Conservation (phyloP, 2,797 vertebrate genomes). For the Ceryle rudis region DNA sequence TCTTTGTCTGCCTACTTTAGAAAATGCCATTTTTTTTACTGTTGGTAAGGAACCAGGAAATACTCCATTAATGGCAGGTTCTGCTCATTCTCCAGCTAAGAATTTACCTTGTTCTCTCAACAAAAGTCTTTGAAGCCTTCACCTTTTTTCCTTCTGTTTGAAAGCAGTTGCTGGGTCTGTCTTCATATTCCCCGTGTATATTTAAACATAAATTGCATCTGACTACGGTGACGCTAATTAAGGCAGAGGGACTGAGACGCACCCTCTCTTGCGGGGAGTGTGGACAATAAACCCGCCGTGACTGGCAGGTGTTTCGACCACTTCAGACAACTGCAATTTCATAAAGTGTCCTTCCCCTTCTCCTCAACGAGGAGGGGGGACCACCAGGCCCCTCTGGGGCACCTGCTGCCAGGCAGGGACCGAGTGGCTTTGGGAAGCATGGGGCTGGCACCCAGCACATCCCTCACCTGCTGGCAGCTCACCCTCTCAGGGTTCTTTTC, state of each 20-base stretch:
- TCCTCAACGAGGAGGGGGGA: conserved; percentile 6
- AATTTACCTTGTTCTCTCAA: not conserved
- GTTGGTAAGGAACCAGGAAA: not conserved
- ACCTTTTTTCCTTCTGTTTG: conserved; percentile 55
- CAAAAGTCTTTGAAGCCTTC: conserved; percentile 46
- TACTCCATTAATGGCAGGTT: not conserved
- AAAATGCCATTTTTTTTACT: not conserved
- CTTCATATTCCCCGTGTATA: conserved; percentile 63
- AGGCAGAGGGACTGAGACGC: conserved; percentile 65
- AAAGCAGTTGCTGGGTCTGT: conserved; percentile 55
- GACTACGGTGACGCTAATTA: conserved; percentile 77
- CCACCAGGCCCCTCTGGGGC: not conserved
- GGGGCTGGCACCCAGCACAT: rapidly evolving
- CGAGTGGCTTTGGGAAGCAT: rapidly evolving
- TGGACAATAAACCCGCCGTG: conserved; percentile 57
- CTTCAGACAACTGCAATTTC: conserved; percentile 61
- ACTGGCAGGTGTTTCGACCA: conserved; percentile 72
- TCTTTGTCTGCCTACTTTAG: not conserved
- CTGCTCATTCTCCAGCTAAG: not conserved
- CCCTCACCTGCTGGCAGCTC: not conserved
- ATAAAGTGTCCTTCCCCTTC: conserved; percentile 42
- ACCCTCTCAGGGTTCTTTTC: not conserved
- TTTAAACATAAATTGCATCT: conserved; percentile 78
- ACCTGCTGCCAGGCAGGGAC: not conserved
- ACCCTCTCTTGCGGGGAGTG: conserved; percentile 54